Conservation (phyloP, 2,888 invertebrate genomes). For the Sinelater perroti region DNA sequence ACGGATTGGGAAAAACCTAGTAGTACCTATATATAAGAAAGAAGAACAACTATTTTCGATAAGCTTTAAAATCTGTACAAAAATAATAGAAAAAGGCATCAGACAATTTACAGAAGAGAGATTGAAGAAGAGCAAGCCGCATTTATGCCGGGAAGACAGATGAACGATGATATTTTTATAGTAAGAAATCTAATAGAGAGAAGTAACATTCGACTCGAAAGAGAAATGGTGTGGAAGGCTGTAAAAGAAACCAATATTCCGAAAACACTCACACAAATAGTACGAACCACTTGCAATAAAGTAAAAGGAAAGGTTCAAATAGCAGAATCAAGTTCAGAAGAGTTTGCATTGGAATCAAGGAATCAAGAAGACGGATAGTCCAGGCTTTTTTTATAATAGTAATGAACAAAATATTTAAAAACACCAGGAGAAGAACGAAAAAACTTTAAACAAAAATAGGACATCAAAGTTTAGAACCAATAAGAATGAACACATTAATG, state of each 20-base stretch:
- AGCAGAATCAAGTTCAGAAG: no score
- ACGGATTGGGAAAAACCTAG: conserved; percentile 13
- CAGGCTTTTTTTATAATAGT: no score
- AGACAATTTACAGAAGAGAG: conserved; percentile 6
- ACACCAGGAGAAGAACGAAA: no score
- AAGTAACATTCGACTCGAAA: no score
- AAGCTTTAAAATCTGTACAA: conserved; percentile 5
- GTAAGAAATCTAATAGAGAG: conserved; percentile 13
- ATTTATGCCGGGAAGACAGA: conserved; percentile 10
- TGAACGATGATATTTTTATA: conserved; percentile 6
- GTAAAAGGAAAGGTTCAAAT: conserved; percentile 41
- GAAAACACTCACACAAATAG: conserved; percentile 38
- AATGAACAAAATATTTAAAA: no score
- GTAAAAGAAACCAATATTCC: conserved; percentile 17
- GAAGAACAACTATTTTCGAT: background rate
- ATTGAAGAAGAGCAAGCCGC: conserved; percentile 9
- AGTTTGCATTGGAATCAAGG: no score
- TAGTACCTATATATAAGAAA: conserved; percentile 11
- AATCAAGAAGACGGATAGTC: no score
- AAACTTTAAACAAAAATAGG: no score
- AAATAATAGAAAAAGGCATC: conserved; percentile 8
- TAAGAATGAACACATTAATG: no score
- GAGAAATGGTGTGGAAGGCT: conserved; percentile 38
- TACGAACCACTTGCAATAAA: conserved; percentile 45
- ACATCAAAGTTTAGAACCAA: no score